Evolutionary conservation across 2,888 invertebrate genomes (phyloP).

Genomic region (Drosophila acutilabella): DNA sequence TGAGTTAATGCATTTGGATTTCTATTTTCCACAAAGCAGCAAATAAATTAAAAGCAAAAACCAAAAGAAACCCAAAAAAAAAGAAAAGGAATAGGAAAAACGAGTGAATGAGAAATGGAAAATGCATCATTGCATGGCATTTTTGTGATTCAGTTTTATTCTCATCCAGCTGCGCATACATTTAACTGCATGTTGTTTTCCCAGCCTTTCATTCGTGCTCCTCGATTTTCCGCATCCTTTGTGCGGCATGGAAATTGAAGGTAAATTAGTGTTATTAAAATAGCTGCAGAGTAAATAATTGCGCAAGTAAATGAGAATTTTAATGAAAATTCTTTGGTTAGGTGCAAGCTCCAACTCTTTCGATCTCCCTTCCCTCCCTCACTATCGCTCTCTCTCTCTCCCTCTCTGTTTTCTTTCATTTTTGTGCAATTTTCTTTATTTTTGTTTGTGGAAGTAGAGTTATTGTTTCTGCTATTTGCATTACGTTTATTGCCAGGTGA

Average conservation of each 20-base stretch:
- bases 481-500: conserved; percentile 31
- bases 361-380: conserved; percentile 2
- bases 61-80: conserved; percentile 18
- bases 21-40: conserved; percentile 29
- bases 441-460: conserved; percentile 3
- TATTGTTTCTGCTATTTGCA: conserved; percentile 22
- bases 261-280: conserved; percentile 81
- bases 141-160: conserved; percentile 52
- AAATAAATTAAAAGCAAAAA: conserved; percentile 55
- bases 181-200: conserved; percentile 34
- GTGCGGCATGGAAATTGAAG: conserved; percentile 56
- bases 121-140: conserved; percentile 50
- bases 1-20: conserved; percentile 38
- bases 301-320: conserved; percentile 76
- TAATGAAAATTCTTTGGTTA: conserved; percentile 77
- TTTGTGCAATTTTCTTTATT: conserved; percentile 21
- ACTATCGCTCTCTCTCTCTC: neutral
- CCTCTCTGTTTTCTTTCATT: conserved; percentile 13
- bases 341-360: conserved; percentile 14
- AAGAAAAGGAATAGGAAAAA: conserved; percentile 6
- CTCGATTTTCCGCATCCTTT: conserved; percentile 33
- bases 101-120: conserved; percentile 5
- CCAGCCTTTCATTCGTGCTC: neutral
- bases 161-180: conserved; percentile 52
- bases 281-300: conserved; percentile 76